Base-by-base conservation (phyloP, 2,888 invertebrate species). In the Anagyrus pseudococci region DNA sequence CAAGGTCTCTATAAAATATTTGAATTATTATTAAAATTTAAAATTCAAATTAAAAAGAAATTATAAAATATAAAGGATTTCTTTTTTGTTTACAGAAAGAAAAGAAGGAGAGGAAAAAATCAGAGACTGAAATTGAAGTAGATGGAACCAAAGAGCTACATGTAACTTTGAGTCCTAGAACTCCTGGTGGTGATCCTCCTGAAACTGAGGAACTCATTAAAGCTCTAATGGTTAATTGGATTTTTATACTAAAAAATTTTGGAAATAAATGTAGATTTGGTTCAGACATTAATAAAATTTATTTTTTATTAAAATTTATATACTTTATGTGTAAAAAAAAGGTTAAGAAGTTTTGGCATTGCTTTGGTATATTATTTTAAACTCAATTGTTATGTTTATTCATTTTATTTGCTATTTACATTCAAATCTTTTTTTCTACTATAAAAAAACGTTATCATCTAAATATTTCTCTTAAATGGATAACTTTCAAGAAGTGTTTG, bases 201-300 rank as follows among this genome's bases (percentile, higher is more conserved):
- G 94, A 97, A 82, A 92, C 96, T 0, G 96, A 97, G 75, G 95
- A 96, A 74, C 85, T 98, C 29, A 90, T 97, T 65, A 93, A 92
- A 83, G 88, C 89, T 64, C 75, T 86, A 67, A 83, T 84, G 82
- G 85, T 84, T 76, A 73, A 75, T 77, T 69, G 55, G 58, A 70
- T 67, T 73, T 72, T 70, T 72, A 54, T 29, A 47, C 17, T 43
- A 23, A 59, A 54, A 2, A 37, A 37, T 4, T 13, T 37, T 37
- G 33, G 15, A 64, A 37, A 37, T 37, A 37, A n/a, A n/a, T n/a
- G n/a, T n/a, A n/a, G n/a, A n/a, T n/a, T n/a, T n/a, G n/a, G 74
- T 76, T 74, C 66, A 67, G 50, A 68, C 64, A 70, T 67, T 69
- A 75, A 76, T 75, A 75, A 76, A 76, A 70, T 69, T 69, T 69